These are phyloP conservation scores for Ophthalmolycus amberensis DNA, from an alignment of 2,113 vertebrate species.

Conservation along the genomic window DNA sequence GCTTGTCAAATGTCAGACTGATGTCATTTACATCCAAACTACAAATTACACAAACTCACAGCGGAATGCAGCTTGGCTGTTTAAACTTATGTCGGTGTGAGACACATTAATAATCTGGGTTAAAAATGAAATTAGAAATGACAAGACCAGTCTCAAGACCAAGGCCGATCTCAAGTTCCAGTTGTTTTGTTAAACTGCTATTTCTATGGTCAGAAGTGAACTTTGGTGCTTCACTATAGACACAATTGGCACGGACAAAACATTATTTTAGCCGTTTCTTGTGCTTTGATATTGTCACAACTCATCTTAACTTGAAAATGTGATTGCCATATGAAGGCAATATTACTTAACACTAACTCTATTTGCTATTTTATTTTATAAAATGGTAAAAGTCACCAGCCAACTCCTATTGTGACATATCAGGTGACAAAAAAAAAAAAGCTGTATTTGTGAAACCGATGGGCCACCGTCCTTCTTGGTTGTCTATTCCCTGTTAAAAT, in stretches of 20 bases:
- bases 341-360: neutral
- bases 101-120: neutral
- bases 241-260: neutral
- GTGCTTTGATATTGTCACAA: neutral
- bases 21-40: conserved; percentile 44
- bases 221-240: neutral
- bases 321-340: neutral
- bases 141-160: too few relatives aligned
- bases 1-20: conserved; percentile 35
- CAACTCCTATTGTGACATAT: neutral
- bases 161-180: too few relatives aligned
- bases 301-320: neutral
- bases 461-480: neutral
- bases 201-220: neutral
- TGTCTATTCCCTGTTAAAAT: conserved; percentile 26
- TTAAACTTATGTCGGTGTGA: neutral
- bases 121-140: conserved; percentile 1
- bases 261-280: neutral
- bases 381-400: neutral
- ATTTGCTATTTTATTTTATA: neutral
- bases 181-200: neutral
- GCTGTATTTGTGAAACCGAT: neutral
- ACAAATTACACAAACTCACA: conserved; percentile 24
- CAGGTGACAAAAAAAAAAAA: neutral
- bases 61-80: conserved; percentile 1